These are phyloP conservation scores for Gonioctena quinquepunctata DNA, from an alignment of 1,140 invertebrate species.

Conservation along the genomic window DNA sequence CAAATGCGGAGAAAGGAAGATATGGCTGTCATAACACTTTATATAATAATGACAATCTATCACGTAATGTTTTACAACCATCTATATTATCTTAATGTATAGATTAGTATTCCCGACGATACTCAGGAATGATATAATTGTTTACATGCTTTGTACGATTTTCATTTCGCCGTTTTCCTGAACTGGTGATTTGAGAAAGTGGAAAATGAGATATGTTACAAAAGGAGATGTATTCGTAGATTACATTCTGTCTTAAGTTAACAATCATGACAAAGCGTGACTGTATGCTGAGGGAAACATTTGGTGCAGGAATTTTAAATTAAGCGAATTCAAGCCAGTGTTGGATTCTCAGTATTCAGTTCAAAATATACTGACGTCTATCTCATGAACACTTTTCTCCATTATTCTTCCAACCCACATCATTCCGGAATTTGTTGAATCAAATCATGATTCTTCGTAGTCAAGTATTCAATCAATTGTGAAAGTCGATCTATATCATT, in stretches of 20 bases:
- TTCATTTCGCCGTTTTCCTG: constrained; percentile 1
- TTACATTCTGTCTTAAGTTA: constrained; percentile 6
- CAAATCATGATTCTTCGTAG: too few species aligned
- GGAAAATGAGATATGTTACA: constrained; percentile 9
- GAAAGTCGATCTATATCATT: too few species aligned
- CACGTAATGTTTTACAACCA: background rate
- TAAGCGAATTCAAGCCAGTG: background rate
- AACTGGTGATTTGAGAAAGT: constrained; percentile 14
- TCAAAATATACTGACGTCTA: too few species aligned
- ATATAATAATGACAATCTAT: background rate
- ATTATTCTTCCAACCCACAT: too few species aligned
- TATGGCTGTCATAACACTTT: too few species aligned
- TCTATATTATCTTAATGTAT: background rate
- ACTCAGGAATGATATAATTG: background rate
- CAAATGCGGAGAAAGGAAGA: too few species aligned
- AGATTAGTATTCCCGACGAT: background rate
- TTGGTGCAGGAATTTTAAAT: background rate
- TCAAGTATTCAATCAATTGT: too few species aligned
- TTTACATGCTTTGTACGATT: constrained; percentile 7
- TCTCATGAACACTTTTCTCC: too few species aligned
- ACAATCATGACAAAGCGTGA: background rate
- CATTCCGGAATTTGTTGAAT: too few species aligned
- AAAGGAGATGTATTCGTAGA: constrained; percentile 9
- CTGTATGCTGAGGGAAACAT: background rate
- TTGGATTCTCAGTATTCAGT: too few species aligned